Percentiles rank a stretch among this genome's conserved stretches.
These are phyloP conservation scores for Silurus lanzhouensis DNA, from an alignment of 2,797 vertebrate genomes.

Conservation along the genomic window DNA sequence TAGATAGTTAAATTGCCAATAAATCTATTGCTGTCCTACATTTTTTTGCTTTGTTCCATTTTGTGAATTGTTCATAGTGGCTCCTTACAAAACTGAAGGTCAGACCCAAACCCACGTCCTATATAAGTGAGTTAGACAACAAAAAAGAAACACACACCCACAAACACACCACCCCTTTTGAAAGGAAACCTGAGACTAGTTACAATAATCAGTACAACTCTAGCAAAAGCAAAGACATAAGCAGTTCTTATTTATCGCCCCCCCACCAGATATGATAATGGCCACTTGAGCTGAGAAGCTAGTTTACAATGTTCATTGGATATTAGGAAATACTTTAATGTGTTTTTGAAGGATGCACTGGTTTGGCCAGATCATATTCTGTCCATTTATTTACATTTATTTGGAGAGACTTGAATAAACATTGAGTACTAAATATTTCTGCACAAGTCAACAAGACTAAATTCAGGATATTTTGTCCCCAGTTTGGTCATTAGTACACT, in stretches of 20 bases:
- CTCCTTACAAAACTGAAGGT: background rate
- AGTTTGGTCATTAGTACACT: background rate
- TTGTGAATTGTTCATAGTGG: background rate
- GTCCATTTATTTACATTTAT: background rate
- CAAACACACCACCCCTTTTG: constrained; percentile 23
- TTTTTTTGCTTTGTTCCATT: background rate
- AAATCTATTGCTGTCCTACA: background rate
- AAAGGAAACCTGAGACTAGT: constrained; percentile 43
- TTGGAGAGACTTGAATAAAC: background rate
- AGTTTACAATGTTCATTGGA: constrained; percentile 11
- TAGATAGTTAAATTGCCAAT: background rate
- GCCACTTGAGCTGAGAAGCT: constrained; percentile 14
- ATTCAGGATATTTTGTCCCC: background rate
- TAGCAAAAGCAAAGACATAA: constrained; percentile 12
- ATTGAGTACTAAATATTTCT: background rate
- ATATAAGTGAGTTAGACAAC: constrained; percentile 23
- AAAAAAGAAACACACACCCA: constrained; percentile 12
- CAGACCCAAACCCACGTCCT: constrained; percentile 35
- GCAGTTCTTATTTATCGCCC: constrained; percentile 33
- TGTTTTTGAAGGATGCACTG: background rate
- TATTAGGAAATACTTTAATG: constrained; percentile 28
- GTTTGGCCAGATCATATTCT: background rate
- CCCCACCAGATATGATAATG: background rate
- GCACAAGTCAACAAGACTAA: background rate
- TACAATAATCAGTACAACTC: constrained; percentile 29